Evolutionary conservation across 2,888 invertebrate species (phyloP), one percentile per base, ranked within the genome.

Genomic region (Malacosoma neustria): DNA sequence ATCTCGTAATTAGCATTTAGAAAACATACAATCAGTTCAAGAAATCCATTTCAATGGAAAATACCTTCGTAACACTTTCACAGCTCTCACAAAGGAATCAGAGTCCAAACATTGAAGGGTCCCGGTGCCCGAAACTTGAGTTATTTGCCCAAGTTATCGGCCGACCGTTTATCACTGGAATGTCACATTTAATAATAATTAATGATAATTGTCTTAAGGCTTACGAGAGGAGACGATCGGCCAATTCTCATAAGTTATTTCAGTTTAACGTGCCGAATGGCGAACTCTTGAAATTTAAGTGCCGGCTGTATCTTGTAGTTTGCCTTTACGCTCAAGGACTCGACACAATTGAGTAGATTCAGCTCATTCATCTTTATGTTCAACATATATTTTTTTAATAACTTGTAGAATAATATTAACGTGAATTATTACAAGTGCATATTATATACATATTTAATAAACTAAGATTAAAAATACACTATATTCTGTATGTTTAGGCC

Each of bases 101-200:
- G 63, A 62, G 68, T 68, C 68, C 65, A 65, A 67, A 61, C 49
- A 48, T 62, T 60, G 55, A 58, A 58, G 48, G 41, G 44, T 46
- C 60, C 55, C 51, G 51, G 50, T 48, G 51, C 51, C 57, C 54
- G 61, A 48, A 57, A 62, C 61, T 70, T 75, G 80, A 80, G 67
- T 77, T 82, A 82, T 84, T 81, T 76, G 76, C 64, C 51, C 77
- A 80, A 82, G 79, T 81, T 84, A 85, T 85, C 84, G 75, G 76
- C 55, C 64, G 52, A 51, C 72, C 81, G 80, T 84, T 82, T 80
- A 82, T 84, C 84, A 81, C 64, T 49, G 51, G 65, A 71, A 60
- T 72, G 82, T 82, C 82, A 75, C 77, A 80, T 85, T 84, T 85
- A 85, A 85, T 85, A 82, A 85, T 85, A 81, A 85, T 84, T 81